phyloP scores from a whole-genome alignment of 2,113 vertebrate species.

The Lasiurus cinereus region DNA sequence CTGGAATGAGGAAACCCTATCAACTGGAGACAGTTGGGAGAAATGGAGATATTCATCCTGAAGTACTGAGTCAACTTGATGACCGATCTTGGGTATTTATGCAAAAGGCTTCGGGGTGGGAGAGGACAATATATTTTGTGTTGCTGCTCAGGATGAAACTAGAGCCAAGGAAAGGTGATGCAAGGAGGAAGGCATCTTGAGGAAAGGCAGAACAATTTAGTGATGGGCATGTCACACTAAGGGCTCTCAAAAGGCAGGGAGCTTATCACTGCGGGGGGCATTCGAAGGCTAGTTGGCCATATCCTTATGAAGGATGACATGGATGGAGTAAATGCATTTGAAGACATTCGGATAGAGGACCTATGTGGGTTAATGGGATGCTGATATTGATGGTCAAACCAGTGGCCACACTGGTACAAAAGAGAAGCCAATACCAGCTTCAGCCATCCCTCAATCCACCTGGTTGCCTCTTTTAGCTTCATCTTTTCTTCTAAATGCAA shows the following conservation, averaged over 20 bases:
- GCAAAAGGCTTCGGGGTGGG: neutral
- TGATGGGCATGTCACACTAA: neutral
- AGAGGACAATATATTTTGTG: neutral
- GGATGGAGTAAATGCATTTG: neutral
- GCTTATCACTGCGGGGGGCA: neutral
- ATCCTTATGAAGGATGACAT: neutral
- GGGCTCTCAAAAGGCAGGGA: neutral
- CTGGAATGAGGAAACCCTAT: neutral
- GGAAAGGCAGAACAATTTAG: neutral
- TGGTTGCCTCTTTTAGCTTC: too few species aligned
- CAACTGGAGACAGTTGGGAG: neutral
- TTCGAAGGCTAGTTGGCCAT: neutral
- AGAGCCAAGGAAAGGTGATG: neutral
- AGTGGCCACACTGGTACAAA: neutral
- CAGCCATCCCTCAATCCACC: rapidly evolving
- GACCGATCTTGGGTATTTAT: neutral
- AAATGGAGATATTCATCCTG: neutral
- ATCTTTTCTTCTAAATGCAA: neutral
- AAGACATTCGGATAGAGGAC: neutral
- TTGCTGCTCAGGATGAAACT: neutral
- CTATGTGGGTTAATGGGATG: neutral
- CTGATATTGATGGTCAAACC: neutral
- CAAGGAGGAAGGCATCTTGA: neutral
- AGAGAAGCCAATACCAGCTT: neutral
- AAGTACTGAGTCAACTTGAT: neutral